Evolutionary conservation across 2,113 vertebrate species (phyloP).

Genomic region (Pterophyllum scalare): DNA sequence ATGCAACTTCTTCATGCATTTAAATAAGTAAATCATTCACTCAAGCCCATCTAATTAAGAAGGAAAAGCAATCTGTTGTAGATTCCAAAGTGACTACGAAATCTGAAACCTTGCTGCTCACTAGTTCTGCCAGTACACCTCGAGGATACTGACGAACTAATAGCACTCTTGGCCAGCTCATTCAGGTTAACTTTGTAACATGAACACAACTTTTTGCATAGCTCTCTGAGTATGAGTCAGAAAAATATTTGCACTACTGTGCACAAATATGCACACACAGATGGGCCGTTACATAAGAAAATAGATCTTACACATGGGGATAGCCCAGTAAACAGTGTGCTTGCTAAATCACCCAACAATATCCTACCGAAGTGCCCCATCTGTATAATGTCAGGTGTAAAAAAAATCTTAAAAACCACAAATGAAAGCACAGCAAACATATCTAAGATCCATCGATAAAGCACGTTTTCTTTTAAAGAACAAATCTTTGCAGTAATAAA

Average conservation of each 20-base stretch:
- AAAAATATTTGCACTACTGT: not conserved
- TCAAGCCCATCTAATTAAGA: conserved; percentile 15
- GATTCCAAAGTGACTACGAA: not conserved
- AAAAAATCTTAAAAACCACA: not conserved
- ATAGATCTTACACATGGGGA: not conserved
- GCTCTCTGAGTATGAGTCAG: not conserved
- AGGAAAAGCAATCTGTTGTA: conserved; percentile 2
- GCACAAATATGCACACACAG: not conserved
- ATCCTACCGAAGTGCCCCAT: not conserved
- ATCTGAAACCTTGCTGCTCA: conserved; percentile 22
- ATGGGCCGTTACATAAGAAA: conserved; percentile 40
- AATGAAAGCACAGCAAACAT: not conserved
- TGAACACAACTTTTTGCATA: not conserved
- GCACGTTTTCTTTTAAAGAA: not conserved
- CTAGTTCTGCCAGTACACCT: conserved; percentile 10
- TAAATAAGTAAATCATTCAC: not conserved
- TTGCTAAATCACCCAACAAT: conserved; percentile 8
- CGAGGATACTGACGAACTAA: conserved; percentile 28
- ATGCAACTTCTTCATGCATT: not conserved
- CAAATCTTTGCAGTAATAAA: conserved; percentile 37
- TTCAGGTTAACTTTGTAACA: not conserved
- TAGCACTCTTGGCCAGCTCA: conserved; percentile 2
- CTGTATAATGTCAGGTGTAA: conserved; percentile 25
- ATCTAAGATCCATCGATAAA: not conserved
- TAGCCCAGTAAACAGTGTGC: not conserved